Conservation (phyloP, 2,797 vertebrate genomes). For the Chloroceryle amazona region DNA sequence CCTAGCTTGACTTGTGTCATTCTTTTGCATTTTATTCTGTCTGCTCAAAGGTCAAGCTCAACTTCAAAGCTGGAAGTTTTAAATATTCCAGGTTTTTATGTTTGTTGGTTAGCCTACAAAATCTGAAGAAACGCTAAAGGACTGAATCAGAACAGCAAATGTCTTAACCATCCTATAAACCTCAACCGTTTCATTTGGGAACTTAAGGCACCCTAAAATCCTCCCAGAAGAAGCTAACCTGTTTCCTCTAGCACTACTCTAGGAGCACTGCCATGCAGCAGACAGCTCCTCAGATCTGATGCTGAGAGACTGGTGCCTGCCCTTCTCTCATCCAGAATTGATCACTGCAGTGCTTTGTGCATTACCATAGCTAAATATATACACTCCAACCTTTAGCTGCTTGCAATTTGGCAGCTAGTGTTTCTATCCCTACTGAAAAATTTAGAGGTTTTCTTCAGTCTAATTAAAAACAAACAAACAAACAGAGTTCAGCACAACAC, state of each 20-base stretch:
- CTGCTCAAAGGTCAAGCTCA: not conserved
- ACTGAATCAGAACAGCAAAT: not conserved
- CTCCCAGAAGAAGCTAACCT: not conserved
- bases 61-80: not conserved
- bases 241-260: not conserved
- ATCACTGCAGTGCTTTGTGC: constrained; percentile 62
- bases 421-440: constrained; percentile 42
- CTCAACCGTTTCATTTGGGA: not conserved
- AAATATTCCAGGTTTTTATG: not conserved
- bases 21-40: not conserved
- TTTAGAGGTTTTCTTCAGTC: constrained; percentile 25
- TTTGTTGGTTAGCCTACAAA: not conserved
- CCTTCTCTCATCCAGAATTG: constrained; percentile 70
- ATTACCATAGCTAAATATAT: constrained; percentile 25
- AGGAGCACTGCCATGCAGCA: not conserved
- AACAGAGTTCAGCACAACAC: not conserved
- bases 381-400: constrained; percentile 1
- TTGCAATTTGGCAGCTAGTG: constrained; percentile 46
- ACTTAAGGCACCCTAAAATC: not conserved
- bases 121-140: not conserved
- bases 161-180: not conserved
- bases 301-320: constrained; percentile 43
- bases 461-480: not conserved
- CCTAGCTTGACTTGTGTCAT: not conserved
- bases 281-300: not conserved